These are phyloP conservation scores for Scaptomyza reducta DNA, from an alignment of 2,888 invertebrate species.

Conservation along the genomic window DNA sequence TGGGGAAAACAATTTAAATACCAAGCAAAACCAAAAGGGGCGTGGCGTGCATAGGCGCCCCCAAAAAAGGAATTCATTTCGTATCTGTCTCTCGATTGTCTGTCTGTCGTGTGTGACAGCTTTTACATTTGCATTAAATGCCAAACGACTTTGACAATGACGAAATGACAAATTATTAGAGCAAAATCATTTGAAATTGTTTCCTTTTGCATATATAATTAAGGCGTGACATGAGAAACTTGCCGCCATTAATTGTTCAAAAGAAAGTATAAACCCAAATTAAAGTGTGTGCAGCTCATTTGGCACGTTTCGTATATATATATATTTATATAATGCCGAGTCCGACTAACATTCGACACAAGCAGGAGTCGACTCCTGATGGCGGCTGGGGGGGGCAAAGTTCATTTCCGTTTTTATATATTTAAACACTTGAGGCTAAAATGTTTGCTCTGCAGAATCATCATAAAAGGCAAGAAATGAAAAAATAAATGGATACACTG, in stretches of 20 bases:
- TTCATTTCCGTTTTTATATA: slow-evolving; percentile 79
- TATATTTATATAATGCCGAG: slow-evolving; percentile 32
- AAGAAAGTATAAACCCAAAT: too few relatives aligned
- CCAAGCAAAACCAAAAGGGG: slow-evolving; percentile 30
- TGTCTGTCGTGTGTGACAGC: slow-evolving; percentile 48
- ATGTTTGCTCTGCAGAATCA: slow-evolving; percentile 75
- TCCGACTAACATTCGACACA: slow-evolving; percentile 37
- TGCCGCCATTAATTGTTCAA: slow-evolving; percentile 69
- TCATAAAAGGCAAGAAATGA: slow-evolving; percentile 73
- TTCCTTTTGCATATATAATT: slow-evolving; percentile 36
- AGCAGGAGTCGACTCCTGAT: slow-evolving; percentile 18
- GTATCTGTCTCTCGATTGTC: slow-evolving; percentile 13
- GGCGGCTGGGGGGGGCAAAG: too few relatives aligned
- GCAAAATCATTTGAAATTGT: slow-evolving; percentile 27
- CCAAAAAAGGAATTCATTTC: slow-evolving; percentile 58
- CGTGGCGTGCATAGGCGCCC: slow-evolving; percentile 41
- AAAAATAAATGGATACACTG: slow-evolving; percentile 63
- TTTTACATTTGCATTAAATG: slow-evolving; percentile 45
- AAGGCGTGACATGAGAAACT: slow-evolving; percentile 50
- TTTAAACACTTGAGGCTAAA: slow-evolving; percentile 79
- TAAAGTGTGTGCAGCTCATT: slow-evolving; percentile 56
- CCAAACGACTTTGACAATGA: slow-evolving; percentile 57
- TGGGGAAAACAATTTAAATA: slow-evolving; percentile 62
- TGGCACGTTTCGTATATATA: slow-evolving; percentile 58
- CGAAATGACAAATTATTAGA: slow-evolving; percentile 51